These are phyloP conservation scores for Cariama cristata DNA, from an alignment of 2,113 vertebrate genomes.

Conservation along the genomic window DNA sequence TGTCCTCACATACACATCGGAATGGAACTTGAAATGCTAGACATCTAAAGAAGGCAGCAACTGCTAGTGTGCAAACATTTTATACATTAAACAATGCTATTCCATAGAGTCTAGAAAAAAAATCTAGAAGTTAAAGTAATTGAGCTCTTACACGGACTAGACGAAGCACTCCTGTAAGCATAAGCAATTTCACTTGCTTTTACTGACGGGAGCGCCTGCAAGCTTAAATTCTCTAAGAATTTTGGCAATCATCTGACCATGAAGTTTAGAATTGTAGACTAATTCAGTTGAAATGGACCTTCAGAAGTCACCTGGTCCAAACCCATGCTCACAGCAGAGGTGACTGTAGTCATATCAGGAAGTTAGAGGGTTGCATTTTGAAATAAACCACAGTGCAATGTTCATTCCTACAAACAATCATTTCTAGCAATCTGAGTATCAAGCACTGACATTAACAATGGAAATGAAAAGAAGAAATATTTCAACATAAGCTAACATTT, in stretches of 20 bases:
- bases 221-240: background rate
- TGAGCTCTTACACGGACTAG: background rate
- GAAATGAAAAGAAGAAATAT: background rate
- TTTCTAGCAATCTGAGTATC: background rate
- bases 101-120: background rate
- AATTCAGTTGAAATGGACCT: background rate
- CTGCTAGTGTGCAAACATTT: background rate
- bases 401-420: background rate
- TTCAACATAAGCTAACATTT: background rate
- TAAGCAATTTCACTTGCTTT: background rate
- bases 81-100: background rate
- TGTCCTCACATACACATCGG: background rate
- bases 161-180: background rate
- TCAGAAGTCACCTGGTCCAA: background rate
- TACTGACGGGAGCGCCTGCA: background rate
- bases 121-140: background rate
- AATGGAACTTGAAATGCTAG: accelerated
- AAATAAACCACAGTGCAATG: background rate
- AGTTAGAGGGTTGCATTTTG: background rate
- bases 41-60: background rate
- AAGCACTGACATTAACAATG: background rate
- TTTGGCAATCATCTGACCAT: background rate
- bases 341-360: background rate
- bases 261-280: background rate
- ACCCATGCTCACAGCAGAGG: background rate